These are phyloP conservation scores for Anthrax anthrax DNA, from an alignment of 2,888 invertebrate genomes.

Conservation along the genomic window DNA sequence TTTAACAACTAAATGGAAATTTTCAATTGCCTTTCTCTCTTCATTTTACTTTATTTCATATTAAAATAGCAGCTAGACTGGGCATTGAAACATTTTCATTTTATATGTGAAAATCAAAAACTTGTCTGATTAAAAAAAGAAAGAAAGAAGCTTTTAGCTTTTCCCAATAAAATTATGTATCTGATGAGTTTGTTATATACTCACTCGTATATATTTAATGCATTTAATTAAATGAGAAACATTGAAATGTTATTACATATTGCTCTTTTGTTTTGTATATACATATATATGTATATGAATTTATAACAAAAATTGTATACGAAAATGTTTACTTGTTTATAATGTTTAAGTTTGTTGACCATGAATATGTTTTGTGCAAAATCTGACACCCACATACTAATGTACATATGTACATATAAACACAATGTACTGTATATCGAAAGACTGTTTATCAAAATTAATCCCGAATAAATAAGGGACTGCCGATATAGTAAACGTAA, in stretches of 20 bases:
- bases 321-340: no score
- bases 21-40: not conserved
- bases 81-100: slow-evolving; percentile 10
- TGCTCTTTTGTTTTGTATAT: no score
- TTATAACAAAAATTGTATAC: no score
- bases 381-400: slow-evolving; percentile 9
- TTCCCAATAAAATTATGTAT: slow-evolving; percentile 13
- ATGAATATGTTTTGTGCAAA: slow-evolving; percentile 6
- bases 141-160: slow-evolving; percentile 10
- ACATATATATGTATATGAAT: no score
- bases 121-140: slow-evolving; percentile 1
- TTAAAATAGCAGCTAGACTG: not conserved
- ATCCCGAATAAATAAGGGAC: slow-evolving; percentile 18
- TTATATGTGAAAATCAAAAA: slow-evolving; percentile 5
- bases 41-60: not conserved
- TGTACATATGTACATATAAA: no score
- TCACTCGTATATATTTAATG: slow-evolving; percentile 5
- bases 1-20: not conserved
- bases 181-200: no score
- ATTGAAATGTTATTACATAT: no score
- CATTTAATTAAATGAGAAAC: slow-evolving; percentile 18
- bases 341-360: no score
- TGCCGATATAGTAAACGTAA: slow-evolving; percentile 12
- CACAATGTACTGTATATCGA: no score
- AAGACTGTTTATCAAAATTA: slow-evolving; percentile 14